Evolutionary conservation across 64 coral and sea anemone genomes (phyloP).

Genomic region (Acropora tenuis): DNA sequence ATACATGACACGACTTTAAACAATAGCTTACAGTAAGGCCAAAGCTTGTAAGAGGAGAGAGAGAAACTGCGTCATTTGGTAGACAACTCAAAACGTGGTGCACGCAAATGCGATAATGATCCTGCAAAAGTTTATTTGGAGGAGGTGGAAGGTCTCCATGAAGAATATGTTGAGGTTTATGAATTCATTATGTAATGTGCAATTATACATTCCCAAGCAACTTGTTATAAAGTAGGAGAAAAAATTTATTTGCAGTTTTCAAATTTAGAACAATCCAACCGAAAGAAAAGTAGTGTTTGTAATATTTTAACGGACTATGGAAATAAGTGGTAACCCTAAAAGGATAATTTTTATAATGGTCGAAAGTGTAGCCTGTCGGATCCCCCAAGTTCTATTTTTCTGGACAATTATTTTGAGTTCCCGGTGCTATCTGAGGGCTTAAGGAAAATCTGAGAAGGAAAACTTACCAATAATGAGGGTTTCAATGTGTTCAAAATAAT

Average conservation of each 20-base stretch:
- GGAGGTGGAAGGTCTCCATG: conserved; percentile 8
- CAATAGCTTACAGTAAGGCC: neutral
- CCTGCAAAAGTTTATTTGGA: neutral
- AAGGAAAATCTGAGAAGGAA: no score
- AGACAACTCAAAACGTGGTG: neutral
- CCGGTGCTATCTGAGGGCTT: neutral
- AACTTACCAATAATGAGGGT: no score
- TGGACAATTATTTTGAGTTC: neutral
- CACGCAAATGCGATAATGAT: neutral
- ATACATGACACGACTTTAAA: neutral
- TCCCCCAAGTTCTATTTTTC: no score
- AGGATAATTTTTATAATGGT: neutral
- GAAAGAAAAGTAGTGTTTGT: neutral
- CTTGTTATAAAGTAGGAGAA: conserved; percentile 1
- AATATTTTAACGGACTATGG: neutral
- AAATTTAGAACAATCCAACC: neutral
- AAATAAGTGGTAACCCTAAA: neutral
- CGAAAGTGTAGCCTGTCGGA: no score
- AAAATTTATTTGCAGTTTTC: neutral
- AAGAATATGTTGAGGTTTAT: conserved; percentile 11
- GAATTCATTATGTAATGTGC: neutral
- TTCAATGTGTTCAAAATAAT: no score
- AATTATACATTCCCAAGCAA: neutral
- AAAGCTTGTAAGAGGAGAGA: neutral
- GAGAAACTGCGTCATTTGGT: neutral